Base-by-base conservation (phyloP, 1,140 invertebrate genomes). In the Phymastichus coffea region DNA sequence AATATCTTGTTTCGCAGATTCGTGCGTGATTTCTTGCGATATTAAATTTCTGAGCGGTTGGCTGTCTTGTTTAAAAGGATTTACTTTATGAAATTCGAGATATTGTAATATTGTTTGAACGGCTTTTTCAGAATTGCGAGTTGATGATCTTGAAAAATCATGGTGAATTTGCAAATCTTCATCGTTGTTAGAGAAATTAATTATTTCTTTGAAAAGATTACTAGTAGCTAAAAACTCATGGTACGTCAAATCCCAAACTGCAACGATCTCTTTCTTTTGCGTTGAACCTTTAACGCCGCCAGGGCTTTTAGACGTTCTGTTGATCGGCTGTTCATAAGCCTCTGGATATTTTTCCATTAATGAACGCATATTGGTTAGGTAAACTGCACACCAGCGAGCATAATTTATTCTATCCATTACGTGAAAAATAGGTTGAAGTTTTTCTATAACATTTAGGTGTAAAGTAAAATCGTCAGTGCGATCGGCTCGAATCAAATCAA, bases 341-440 rank as follows among this genome's bases (percentile, higher is more conserved):
- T 52, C 35, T 38, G 49, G 35, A 25, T 12, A 22, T 10, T 14
- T 52, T 2, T 38, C 15, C 25, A 38, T 10, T 15, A 52, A 19
- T 1, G 3, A 9, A 14, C 37, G 17, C 30, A 57, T 53, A 33
- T 63, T 61, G 44, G 57, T 17, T 10, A 57, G 26, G 33, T 54
- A 63, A 12, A 66, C 19, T 14, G 53, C 2, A 22, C 28, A 4
- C 64, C 61, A 66, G n/a, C 54, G 20, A 6, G 54, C 46, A 40
- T 66, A 66, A 57, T 63, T 60, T 9, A 48, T 25, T 25, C 57
- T 19, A 33, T 66, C 57, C 33, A 60, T 46, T 4, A 53, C 19
- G 35, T 47, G 41, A 19, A 66, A 61, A 15, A 63, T n/a, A 12
- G 64, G 57, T 40, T 49, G 43, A 6, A 63, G 4, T 51, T 63